Conservation (phyloP, 2,113 vertebrate species). For the Pelusios castaneus region DNA sequence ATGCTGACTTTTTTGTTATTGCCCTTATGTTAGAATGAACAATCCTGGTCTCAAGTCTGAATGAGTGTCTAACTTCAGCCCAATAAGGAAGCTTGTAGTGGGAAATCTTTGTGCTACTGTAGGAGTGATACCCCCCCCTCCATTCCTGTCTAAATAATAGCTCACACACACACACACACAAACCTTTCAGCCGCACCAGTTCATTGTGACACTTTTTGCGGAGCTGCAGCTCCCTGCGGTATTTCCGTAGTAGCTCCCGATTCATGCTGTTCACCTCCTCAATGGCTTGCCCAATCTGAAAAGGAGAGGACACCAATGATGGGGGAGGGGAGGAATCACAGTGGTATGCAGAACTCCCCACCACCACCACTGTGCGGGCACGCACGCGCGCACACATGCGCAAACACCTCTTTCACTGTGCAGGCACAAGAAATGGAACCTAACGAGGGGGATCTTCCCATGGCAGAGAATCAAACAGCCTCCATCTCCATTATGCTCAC, state of each 20-base stretch:
- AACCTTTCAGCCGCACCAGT: conserved; percentile 94
- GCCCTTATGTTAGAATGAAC: neutral
- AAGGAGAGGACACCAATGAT: neutral
- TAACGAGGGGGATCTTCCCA: neutral
- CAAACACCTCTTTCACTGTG: neutral
- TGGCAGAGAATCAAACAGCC: neutral
- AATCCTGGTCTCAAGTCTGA: neutral
- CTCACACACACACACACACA: conserved; percentile 24
- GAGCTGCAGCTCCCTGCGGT: conserved; percentile 94
- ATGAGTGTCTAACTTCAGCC: neutral
- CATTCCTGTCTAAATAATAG: fast-evolving
- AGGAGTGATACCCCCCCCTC: neutral
- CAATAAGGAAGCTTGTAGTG: neutral
- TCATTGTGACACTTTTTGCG: conserved; percentile 98
- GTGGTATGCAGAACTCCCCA: too few relatives aligned
- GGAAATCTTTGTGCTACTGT: neutral
- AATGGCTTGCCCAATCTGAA: conserved; percentile 91
- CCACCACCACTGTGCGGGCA: neutral
- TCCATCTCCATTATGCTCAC: neutral
- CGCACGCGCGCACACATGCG: too few relatives aligned
- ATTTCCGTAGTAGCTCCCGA: conserved; percentile 92
- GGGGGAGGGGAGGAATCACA: too few relatives aligned
- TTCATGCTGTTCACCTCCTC: conserved; percentile 89
- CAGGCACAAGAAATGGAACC: neutral
- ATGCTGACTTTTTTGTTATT: neutral